Evolutionary conservation across 2,113 vertebrate genomes (phyloP), one percentile per base, ranked within the genome.

Genomic region (Arothron firmamentum): DNA sequence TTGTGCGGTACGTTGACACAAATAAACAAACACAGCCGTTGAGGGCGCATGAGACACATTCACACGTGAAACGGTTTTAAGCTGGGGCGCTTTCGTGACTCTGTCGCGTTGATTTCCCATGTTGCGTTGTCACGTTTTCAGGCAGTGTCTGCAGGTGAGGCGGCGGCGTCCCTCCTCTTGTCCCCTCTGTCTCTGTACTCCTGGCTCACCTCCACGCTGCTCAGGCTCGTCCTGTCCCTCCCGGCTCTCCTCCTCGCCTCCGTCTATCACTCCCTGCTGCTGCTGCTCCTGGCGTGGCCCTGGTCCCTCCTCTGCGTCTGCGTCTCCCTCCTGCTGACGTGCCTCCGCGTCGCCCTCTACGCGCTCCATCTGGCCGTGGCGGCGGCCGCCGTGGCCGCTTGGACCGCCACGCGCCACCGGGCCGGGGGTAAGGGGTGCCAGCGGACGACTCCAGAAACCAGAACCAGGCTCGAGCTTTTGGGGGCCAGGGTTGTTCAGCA

Each of bases 141-240:
- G 88, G 65, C 47, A 17, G 54, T 6, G 2, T 75, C 75, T 15
- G 4, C 51, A 54, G 73, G 84, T 3, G 34, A 67, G 52, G 38
- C 70, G 5, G 57, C 28, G 0, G 69, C 61, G 21, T 78, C 77
- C 20, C 38, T 89, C 53, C 79, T 88, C 57, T 15, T 86, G 62
- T 83, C 71, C 5, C 86, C 86, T 28, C 70, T 89, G 66, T 76
- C 72, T 28, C 56, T 88, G 58, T 88, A 78, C 75, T 82, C 74
- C 54, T 86, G 82, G 82, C 38, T 86, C 66, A 23, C 28, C 56
- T 84, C 77, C 68, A 72, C 52, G 4, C 56, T 83, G 56, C 72
- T 84, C 70, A 43, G 68, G 43, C 72, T 84, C 18, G 1, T 79
- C 70, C 55, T 80, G 53, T 81, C 83, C n/a, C 0, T 69, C 59